Percentiles rank a stretch among this genome's conserved stretches.
phyloP scores from a whole-genome alignment of 2,888 invertebrate species.

The Mimas tiliae region DNA sequence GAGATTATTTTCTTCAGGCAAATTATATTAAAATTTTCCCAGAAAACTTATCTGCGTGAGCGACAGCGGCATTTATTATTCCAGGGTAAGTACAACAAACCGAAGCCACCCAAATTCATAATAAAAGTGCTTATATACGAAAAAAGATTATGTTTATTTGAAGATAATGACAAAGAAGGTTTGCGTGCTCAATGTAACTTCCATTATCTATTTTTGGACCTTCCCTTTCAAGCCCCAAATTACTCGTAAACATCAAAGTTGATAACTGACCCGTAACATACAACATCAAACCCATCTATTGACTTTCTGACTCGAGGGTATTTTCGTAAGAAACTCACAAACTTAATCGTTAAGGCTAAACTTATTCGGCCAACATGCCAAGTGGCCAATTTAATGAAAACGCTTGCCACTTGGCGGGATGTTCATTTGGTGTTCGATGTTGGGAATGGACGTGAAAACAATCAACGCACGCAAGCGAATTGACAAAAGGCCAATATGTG shows the following conservation, averaged over 20 bases:
- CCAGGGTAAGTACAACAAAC: too few species aligned
- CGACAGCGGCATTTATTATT: too few species aligned
- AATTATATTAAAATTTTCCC: too few species aligned
- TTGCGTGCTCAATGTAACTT: not conserved
- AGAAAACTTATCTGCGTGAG: too few species aligned
- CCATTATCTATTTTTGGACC: not conserved
- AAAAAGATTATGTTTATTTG: not conserved
- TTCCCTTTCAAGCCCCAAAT: not conserved
- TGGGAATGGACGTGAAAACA: not conserved
- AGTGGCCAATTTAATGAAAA: not conserved
- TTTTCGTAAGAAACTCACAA: not conserved
- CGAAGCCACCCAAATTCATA: too few species aligned
- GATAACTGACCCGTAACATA: not conserved
- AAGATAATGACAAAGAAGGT: not conserved
- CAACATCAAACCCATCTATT: not conserved
- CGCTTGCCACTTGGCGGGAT: not conserved
- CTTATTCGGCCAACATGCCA: constrained; percentile 3
- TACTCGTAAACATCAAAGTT: constrained; percentile 1
- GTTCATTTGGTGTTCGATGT: not conserved
- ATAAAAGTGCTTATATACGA: too few species aligned
- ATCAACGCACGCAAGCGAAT: not conserved
- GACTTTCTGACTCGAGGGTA: constrained; percentile 2
- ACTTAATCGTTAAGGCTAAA: not conserved
- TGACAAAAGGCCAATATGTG: not conserved
- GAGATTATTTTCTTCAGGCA: too few species aligned